Conservation (phyloP, 2,797 vertebrate species). For the Malacoraja senta region DNA sequence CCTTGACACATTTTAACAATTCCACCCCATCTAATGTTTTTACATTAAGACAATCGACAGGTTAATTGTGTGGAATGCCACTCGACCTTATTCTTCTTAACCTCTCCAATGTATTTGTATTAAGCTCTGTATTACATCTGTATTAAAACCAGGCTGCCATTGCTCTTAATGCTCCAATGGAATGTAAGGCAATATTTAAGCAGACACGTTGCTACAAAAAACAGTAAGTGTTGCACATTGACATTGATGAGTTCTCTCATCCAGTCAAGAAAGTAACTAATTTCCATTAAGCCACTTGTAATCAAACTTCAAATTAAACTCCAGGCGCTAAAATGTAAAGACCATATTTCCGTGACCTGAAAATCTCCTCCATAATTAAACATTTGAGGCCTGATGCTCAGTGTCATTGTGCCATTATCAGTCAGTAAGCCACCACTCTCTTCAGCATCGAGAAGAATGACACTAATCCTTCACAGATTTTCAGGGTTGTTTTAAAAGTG, state of each 20-base stretch:
- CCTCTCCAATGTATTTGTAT: not conserved
- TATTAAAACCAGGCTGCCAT: not conserved
- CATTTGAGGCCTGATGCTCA: not conserved
- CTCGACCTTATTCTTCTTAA: no score
- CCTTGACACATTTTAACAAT: no score
- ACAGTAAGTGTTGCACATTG: not conserved
- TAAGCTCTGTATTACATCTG: not conserved
- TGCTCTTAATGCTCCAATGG: not conserved
- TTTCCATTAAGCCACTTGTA: conserved; percentile 3
- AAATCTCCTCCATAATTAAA: not conserved
- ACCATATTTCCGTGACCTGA: not conserved
- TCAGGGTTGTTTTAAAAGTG: conserved; percentile 2
- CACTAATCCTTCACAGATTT: not conserved
- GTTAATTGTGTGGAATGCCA: no score
- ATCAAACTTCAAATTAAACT: conserved; percentile 1
- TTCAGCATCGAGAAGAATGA: not conserved
- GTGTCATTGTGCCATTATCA: not conserved
- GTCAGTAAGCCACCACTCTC: not conserved
- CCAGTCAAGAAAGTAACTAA: not conserved
- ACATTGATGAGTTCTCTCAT: no score
- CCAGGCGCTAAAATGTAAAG: not conserved
- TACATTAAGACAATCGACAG: no score
- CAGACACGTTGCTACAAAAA: not conserved
- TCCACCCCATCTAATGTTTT: no score
- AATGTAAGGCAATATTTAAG: not conserved